A percentile compares a stretch with the other conserved stretches of the same genome.
These are phyloP conservation scores for Agrotis exclamationis DNA, from an alignment of 2,888 invertebrate genomes.

Conservation along the genomic window DNA sequence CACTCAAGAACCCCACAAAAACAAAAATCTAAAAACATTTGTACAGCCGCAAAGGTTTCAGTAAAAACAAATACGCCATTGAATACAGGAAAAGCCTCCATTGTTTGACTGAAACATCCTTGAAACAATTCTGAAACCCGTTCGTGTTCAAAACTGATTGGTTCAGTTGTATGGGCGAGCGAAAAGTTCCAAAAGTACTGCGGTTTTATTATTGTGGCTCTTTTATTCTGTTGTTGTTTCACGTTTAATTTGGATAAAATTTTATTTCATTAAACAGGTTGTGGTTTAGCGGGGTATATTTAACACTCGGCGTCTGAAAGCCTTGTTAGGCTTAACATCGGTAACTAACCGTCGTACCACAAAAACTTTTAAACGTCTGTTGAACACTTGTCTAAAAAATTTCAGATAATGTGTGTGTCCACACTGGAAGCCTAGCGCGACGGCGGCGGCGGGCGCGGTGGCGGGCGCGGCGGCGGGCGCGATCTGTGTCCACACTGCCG, in stretches of 20 bases:
- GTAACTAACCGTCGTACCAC: too few relatives aligned
- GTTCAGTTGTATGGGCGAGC: conserved; percentile 31
- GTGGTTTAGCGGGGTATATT: background rate
- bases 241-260: conserved; percentile 15
- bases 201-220: conserved; percentile 25
- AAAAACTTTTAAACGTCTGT: too few relatives aligned
- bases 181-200: conserved; percentile 41
- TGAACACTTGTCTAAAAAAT: too few relatives aligned
- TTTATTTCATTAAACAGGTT: background rate
- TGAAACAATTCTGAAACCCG: conserved; percentile 53
- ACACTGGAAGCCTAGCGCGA: too few relatives aligned
- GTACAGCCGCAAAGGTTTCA: conserved; percentile 31
- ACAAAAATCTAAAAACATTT: conserved; percentile 43
- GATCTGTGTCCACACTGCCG: too few relatives aligned
- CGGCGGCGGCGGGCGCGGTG: too few relatives aligned
- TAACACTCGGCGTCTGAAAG: background rate
- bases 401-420: too few relatives aligned
- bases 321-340: background rate
- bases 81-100: conserved; percentile 31
- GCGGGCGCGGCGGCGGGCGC: too few relatives aligned
- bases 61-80: conserved; percentile 52
- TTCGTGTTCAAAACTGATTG: conserved; percentile 45
- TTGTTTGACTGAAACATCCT: conserved; percentile 48
- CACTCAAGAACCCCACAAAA: conserved; percentile 15
- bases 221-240: conserved; percentile 21